phyloP scores from a whole-genome alignment of 1,140 invertebrate species.

The Aphis gossypii region DNA sequence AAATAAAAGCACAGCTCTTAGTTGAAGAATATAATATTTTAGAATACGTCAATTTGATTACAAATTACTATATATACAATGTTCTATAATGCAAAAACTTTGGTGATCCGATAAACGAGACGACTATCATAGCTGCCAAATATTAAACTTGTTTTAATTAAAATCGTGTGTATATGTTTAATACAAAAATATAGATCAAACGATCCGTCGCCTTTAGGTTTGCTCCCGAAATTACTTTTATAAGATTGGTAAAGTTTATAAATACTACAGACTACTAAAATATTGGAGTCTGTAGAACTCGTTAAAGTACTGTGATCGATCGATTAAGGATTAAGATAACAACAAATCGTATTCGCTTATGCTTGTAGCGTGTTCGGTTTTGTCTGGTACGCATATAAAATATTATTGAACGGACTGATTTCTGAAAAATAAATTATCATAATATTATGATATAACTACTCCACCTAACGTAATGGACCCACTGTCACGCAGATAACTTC shows the following conservation, averaged over 20 bases:
- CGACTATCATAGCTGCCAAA: not conserved
- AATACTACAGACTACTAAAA: not conserved
- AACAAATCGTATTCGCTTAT: not conserved
- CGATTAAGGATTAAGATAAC: not conserved
- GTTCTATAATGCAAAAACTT: constrained; percentile 7
- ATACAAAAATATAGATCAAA: constrained; percentile 15
- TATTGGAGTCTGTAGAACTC: not conserved
- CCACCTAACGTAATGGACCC: no score
- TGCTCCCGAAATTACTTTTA: not conserved
- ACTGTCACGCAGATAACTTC: no score
- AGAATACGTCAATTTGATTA: constrained; percentile 15
- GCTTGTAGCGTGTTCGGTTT: not conserved
- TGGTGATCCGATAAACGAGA: constrained; percentile 36
- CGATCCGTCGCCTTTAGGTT: not conserved
- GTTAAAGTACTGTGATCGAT: not conserved
- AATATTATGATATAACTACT: no score
- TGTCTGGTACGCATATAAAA: no score
- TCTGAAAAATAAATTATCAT: not conserved
- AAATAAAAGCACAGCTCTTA: not conserved
- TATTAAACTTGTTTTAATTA: constrained; percentile 31
- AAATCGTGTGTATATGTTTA: not conserved
- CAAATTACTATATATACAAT: not conserved
- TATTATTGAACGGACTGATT: no score
- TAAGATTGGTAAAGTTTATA: constrained; percentile 15
- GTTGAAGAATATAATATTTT: not conserved